Conservation (phyloP, 2,888 invertebrate genomes). For the Rhaphigaster nebulosa region DNA sequence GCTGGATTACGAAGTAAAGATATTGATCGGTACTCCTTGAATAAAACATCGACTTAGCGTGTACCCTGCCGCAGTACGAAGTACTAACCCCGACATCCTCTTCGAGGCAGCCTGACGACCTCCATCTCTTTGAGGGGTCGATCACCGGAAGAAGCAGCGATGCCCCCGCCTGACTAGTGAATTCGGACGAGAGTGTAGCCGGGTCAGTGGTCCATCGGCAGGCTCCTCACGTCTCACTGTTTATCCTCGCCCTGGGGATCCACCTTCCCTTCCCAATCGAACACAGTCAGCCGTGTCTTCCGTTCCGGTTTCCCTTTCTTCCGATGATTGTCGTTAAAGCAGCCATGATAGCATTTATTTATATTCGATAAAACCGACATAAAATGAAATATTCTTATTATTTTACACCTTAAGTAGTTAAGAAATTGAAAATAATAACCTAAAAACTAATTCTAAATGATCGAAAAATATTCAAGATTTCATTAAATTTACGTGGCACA, state of each 20-base stretch:
- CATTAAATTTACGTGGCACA: too few relatives aligned
- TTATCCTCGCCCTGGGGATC: slow-evolving; percentile 33
- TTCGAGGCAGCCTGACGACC: neutral
- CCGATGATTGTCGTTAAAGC: neutral
- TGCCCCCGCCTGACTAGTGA: neutral
- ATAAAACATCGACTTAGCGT: neutral
- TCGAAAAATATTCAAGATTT: too few relatives aligned
- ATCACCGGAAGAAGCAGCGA: too few relatives aligned
- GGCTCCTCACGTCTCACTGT: neutral
- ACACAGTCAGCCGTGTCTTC: neutral
- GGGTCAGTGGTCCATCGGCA: slow-evolving; percentile 20
- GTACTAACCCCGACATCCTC: neutral
- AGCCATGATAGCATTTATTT: neutral
- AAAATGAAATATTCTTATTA: too few relatives aligned
- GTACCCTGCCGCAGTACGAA: too few relatives aligned
- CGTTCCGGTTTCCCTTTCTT: slow-evolving; percentile 17
- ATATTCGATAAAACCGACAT: too few relatives aligned
- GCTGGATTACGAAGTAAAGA: neutral
- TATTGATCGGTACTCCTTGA: too few relatives aligned
- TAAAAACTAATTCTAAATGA: too few relatives aligned
- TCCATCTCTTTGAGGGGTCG: neutral
- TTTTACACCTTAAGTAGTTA: too few relatives aligned
- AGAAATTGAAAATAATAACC: too few relatives aligned
- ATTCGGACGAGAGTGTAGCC: neutral
- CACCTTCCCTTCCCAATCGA: neutral